Evolutionary conservation across 2,888 invertebrate species (phyloP), one percentile per base, ranked within the genome.

Genomic region (Drosophila villosipedis): DNA sequence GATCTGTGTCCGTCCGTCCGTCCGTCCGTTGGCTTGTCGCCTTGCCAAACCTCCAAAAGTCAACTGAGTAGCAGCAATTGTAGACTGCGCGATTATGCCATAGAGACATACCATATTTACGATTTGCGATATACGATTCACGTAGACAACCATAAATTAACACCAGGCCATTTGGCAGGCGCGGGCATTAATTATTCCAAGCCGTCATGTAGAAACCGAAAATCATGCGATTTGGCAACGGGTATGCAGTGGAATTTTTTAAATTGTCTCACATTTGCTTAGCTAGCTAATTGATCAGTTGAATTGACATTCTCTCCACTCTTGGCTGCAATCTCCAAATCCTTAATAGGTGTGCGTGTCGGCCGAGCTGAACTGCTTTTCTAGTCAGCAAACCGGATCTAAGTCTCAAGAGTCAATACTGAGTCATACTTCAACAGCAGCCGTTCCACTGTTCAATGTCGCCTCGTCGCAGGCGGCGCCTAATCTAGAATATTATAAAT

Each of bases 401-500:
- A 75, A 83, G 63, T 80, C 83, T 67, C 72, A 58, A 73, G 78
- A 77, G 87, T 41, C 62, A 16, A 52, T 12, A 33, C 70, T 83
- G 83, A 84, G 54, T 82, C 89, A 82, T 71, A 39, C 47, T 4
- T 9, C 25, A 47, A 16, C 16, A 47, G 47, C 35, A 47, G 25
- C 28, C 31, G 52, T 28, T 47, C 37, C 52, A 81, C 67, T 64
- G 54, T 73, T 81, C 89, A 89, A 83, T 89, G 84, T 81, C 88
- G 84, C 53, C 73, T 43, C 60, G 72, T 67, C 57, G 68, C 63
- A 70, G 89, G 84, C 84, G 84, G 90, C 84, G 90, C 90, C 84
- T 80, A 84, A 84, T 84, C 85, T 90, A 88, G 83, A 73, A 82
- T 73, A 84, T 84, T 84, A 84, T 82, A 88, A 84, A 87, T 90